phyloP scores from a whole-genome alignment of 2,797 vertebrate species.

The Hydrolagus colliei region DNA sequence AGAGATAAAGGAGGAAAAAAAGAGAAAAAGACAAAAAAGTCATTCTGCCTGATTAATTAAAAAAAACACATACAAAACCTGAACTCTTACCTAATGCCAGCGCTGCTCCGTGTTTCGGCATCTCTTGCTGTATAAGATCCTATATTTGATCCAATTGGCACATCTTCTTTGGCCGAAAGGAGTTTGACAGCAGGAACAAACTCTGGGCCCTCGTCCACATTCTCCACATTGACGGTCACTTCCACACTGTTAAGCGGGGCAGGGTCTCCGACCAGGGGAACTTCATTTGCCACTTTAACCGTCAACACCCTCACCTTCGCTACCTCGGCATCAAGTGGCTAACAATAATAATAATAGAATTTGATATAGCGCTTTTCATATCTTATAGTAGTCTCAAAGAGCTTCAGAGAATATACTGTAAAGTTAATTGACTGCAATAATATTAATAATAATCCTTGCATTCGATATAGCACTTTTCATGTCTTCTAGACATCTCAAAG shows the following conservation, averaged over 20 bases:
- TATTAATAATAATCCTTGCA: too few species aligned
- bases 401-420: too few species aligned
- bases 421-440: too few species aligned
- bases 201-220: slow-evolving; percentile 73
- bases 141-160: slow-evolving; percentile 53
- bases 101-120: slow-evolving; percentile 64
- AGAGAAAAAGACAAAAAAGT: too few species aligned
- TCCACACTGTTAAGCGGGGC: slow-evolving; percentile 51
- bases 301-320: slow-evolving; percentile 51
- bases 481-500: too few species aligned
- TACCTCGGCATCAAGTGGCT: slow-evolving; percentile 72
- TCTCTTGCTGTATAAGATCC: slow-evolving; percentile 65
- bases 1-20: too few species aligned
- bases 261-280: slow-evolving; percentile 48
- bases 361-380: too few species aligned
- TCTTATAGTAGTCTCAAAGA: too few species aligned
- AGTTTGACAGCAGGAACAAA: slow-evolving; percentile 56
- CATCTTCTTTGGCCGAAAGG: slow-evolving; percentile 61
- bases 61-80: background rate
- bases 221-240: slow-evolving; percentile 54
- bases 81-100: slow-evolving; percentile 63
- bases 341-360: too few species aligned
- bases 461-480: too few species aligned
- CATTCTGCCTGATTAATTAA: too few species aligned
- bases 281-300: slow-evolving; percentile 65